phyloP scores from a whole-genome alignment of 2,797 vertebrate genomes.

The Amblyraja radiata region DNA sequence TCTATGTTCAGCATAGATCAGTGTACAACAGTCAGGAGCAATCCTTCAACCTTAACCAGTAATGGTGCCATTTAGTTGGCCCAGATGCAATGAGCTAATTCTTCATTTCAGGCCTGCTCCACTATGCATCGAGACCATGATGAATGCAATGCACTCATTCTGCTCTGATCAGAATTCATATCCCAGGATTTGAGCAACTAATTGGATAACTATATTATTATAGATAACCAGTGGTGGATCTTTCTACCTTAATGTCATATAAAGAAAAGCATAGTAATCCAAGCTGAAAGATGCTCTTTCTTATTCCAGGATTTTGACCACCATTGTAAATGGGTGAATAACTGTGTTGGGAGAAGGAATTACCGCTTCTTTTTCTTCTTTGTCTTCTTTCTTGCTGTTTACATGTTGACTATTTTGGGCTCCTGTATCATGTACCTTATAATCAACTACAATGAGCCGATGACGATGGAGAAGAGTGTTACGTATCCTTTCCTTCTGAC shows the following conservation, averaged over 20 bases:
- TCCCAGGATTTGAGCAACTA: not conserved
- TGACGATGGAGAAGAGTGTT: constrained; percentile 9
- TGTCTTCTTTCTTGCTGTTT: constrained; percentile 33
- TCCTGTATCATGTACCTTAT: constrained; percentile 27
- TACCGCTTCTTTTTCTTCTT: constrained; percentile 38
- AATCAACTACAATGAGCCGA: constrained; percentile 21
- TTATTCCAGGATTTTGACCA: constrained; percentile 36
- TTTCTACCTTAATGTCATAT: not conserved
- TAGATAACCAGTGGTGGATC: not conserved
- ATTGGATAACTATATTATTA: not conserved
- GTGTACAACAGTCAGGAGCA: not conserved
- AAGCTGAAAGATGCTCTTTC: not conserved
- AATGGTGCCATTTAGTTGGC: not conserved
- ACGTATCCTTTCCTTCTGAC: constrained; percentile 37
- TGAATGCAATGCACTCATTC: not conserved
- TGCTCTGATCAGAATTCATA: not conserved
- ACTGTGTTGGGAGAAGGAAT: constrained; percentile 36
- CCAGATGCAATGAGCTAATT: not conserved
- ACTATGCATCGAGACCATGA: no score
- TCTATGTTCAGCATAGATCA: not conserved
- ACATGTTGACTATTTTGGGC: constrained; percentile 33
- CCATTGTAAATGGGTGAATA: constrained; percentile 38
- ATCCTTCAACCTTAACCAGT: not conserved
- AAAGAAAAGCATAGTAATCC: not conserved
- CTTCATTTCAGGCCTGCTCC: no score